A percentile compares a stretch with the other conserved stretches of the same genome.
Conservation (phyloP, 2,888 invertebrate species). For the Ichneumoninae sp. region DNA sequence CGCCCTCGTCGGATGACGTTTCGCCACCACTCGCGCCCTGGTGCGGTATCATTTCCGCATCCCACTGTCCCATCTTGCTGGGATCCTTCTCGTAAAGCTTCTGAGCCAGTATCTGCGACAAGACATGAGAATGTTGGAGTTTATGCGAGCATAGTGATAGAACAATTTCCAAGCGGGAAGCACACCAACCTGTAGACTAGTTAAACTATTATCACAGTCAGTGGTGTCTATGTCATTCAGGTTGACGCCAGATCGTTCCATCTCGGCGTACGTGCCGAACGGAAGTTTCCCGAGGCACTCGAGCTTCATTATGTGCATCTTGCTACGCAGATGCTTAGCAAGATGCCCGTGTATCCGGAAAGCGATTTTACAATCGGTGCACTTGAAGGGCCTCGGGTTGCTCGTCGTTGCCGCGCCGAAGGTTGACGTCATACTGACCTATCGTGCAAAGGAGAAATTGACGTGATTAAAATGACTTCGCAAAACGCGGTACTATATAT, state of each 20-base stretch:
- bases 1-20: slow-evolving; percentile 86
- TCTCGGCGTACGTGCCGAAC: slow-evolving; percentile 96
- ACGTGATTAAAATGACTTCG: not conserved
- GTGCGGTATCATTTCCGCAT: slow-evolving; percentile 83
- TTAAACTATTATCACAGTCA: slow-evolving; percentile 97
- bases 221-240: slow-evolving; percentile 98
- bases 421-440: slow-evolving; percentile 92
- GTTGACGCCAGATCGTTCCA: slow-evolving; percentile 95
- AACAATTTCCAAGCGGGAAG: not conserved
- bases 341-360: slow-evolving; percentile 98
- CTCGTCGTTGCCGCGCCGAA: slow-evolving; percentile 93
- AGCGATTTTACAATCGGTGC: slow-evolving; percentile 97
- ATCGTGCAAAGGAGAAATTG: slow-evolving; percentile 24
- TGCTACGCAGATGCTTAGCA: slow-evolving; percentile 97
- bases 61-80: slow-evolving; percentile 89
- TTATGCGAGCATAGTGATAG: slow-evolving; percentile 1
- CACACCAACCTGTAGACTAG: slow-evolving; percentile 89
- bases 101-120: slow-evolving; percentile 89
- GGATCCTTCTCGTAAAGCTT: slow-evolving; percentile 93
- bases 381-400: slow-evolving; percentile 98
- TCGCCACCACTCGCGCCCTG: slow-evolving; percentile 84
- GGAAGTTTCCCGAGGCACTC: slow-evolving; percentile 97
- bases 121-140: slow-evolving; percentile 17
- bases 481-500: not conserved
- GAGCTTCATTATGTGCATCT: slow-evolving; percentile 97